These are phyloP conservation scores for Girardinus metallicus DNA, from an alignment of 2,797 vertebrate genomes.

Conservation along the genomic window DNA sequence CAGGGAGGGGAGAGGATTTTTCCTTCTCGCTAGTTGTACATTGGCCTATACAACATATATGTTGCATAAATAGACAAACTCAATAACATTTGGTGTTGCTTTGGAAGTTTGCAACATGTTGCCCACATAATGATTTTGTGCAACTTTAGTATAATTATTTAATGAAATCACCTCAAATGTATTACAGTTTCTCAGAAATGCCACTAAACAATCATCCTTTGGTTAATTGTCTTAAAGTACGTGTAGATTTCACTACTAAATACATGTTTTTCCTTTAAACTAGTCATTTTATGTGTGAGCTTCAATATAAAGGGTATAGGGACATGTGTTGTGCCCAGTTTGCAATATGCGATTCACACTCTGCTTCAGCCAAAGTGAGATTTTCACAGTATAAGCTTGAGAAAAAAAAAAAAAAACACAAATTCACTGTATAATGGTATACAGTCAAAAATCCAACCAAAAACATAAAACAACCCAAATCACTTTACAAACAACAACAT, in stretches of 20 bases:
- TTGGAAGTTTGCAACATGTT: neutral
- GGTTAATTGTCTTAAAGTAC: neutral
- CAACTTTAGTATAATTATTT: neutral
- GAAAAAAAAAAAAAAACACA: neutral
- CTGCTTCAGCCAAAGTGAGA: neutral
- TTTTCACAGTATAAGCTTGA: neutral
- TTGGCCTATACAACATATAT: neutral
- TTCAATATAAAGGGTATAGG: neutral
- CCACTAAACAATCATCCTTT: neutral
- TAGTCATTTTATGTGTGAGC: neutral
- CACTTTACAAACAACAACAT: neutral
- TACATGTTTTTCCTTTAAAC: neutral
- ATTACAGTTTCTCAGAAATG: neutral
- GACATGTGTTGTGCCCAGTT: neutral
- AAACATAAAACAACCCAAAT: neutral
- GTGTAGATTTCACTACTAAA: neutral
- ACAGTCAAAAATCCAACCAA: neutral
- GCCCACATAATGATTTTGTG: neutral
- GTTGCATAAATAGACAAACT: neutral
- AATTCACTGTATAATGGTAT: neutral
- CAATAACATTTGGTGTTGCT: neutral
- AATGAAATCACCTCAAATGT: neutral
- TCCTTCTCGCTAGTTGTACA: neutral
- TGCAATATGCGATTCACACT: neutral
- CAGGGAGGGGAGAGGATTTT: conserved; percentile 20